Evolutionary conservation across 2,797 vertebrate species (phyloP), one percentile per base, ranked within the genome.

Genomic region (Enteromius fasciolatus): DNA sequence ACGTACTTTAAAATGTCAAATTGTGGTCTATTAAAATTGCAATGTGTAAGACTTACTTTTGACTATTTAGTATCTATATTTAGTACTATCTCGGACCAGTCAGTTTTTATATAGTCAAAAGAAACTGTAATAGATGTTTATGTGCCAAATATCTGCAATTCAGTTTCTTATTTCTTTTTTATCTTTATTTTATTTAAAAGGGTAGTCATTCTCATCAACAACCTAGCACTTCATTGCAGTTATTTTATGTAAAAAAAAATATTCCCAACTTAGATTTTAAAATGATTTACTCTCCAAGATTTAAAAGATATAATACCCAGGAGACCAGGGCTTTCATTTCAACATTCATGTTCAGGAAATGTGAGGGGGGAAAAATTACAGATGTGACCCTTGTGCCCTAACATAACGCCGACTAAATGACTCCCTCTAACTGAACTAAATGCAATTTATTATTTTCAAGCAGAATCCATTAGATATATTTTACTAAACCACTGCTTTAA

Each of bases 401-500:
- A 52, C 46, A 74, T 81, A 31, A 39, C 3, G 3, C 11, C 0
- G 28, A 10, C 59, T 66, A 64, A 66, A 66, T 39, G 31, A 74
- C 14, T 39, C 15, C 46, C 44, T 75, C 70, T 17, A 54, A 64
- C 44, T 5, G 57, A 66, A 48, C 44, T 81, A 81, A 81, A 81
- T 73, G n/a, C 10, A 14, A 52, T 64, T 74, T 74, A 66, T 52
- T n/a, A 52, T 52, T 74, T 66, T 39, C 31, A 74, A 66, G 70
- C 70, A 10, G 70, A 73, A 81, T 81, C 59, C 59, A 66, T 66
- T 81, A 50, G 59, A 66, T 28, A 81, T 66, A 61, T 66, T 74
- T 50, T 20, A 81, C 31, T 81, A 52, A 66, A 73, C 5, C 4
- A 20, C 79, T 64, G 79, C 44, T 81, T 64, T 63, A 81, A 39